Evolutionary conservation across 2,888 invertebrate species (phyloP), one percentile per base, ranked within the genome.

Genomic region (Apotomis turbidana): DNA sequence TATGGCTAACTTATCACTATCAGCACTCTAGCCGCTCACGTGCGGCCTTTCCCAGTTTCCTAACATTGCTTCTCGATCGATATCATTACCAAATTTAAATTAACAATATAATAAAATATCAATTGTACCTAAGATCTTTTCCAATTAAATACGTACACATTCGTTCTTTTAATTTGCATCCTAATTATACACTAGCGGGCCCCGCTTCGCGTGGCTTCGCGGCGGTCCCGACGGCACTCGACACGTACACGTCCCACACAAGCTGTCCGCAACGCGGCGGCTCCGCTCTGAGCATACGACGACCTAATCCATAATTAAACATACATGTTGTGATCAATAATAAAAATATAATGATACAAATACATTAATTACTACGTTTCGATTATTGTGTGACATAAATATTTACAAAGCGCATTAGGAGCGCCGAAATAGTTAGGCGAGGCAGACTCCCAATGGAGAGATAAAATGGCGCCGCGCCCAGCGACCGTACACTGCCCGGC

Each of bases 311-410:
- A 70, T 85, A 81, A 87, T 89, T 90, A 90, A 88, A 90, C 89
- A 89, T 92, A 92, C 90, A 90, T 83, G 82, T 90, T 90, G 91
- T 91, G 91, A 92, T 91, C 91, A 88, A 91, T 91, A 91, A 91
- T 93, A 93, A 93, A 93, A 93, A 93, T 93, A 93, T 91, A 93
- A 92, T 93, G 90, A 91, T 93, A 93, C 91, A 92, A 91, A 92
- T 93, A 93, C 93, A 89, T 91, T 92, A 91, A 89, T 88, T 88
- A 83, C 92, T 93, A 93, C 90, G 85, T 90, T 91, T 91, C 89
- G 91, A 93, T 91, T 92, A 93, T 90, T 91, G 91, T 91, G 92
- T 91, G 93, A 93, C 92, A 88, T 90, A 91, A 90, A 91, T 93
- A 93, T 93, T 93, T 93, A 93, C 93, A 93, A 91, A 90, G 90